Evolutionary conservation across 2,888 invertebrate species (phyloP).

Genomic region (Stenchaetothrips biformis): DNA sequence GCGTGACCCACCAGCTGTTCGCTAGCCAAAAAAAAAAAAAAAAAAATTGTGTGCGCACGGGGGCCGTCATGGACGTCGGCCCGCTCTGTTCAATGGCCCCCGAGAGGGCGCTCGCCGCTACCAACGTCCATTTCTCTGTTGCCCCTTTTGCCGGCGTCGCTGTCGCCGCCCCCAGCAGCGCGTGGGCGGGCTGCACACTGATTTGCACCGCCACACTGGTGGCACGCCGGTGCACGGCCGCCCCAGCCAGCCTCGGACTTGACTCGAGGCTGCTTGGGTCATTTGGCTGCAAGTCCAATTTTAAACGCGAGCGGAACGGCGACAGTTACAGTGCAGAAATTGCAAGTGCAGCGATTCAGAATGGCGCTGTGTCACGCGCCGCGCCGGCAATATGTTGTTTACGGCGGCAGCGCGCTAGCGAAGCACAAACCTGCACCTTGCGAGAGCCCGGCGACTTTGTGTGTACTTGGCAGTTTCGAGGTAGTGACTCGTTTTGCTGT

Average conservation of each 20-base stretch:
- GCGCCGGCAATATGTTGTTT: not conserved
- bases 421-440: too few species aligned
- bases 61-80: not conserved
- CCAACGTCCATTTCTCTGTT: not conserved
- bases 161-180: not conserved
- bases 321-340: conserved; percentile 2
- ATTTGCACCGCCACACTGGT: too few species aligned
- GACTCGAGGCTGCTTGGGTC: too few species aligned
- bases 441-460: too few species aligned
- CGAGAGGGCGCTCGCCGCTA: not conserved
- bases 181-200: not conserved
- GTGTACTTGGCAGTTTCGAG: too few species aligned
- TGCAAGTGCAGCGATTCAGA: not conserved
- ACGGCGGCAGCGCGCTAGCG: too few species aligned
- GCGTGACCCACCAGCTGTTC: too few species aligned
- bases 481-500: too few species aligned
- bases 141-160: not conserved
- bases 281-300: not conserved
- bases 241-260: not conserved
- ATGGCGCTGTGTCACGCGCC: not conserved
- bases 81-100: too few species aligned
- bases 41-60: not conserved
- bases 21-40: not conserved
- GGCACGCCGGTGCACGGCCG: not conserved
- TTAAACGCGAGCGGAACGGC: not conserved